Evolutionary conservation across 2,113 vertebrate genomes (phyloP), one percentile per base, ranked within the genome.

Genomic region (Alligator mississippiensis): DNA sequence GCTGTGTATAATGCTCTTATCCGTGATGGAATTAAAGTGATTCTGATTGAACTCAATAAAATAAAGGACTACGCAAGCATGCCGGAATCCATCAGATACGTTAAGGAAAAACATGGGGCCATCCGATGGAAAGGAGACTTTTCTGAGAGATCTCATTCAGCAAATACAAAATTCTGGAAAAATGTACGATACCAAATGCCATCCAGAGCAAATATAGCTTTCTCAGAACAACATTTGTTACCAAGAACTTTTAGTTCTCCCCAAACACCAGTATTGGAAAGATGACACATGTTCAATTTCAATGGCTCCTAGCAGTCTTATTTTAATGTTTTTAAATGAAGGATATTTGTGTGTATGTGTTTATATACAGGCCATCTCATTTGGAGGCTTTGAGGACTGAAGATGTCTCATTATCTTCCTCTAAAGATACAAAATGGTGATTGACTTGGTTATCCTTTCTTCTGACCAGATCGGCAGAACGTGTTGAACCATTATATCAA

Each of bases 131-230:
- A 97, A 91, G 96, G 96, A 74, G 78, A 92, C n/a, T 84, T 96
- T 25, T 90, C 72, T 54, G 93, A 93, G 58, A 91, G 76, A 21
- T 54, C 92, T 3, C 94, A 95, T 5, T 94, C 96, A 54, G 95
- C 95, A 60, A 98, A 98, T 81, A 95, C 97, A 85, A 97, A 66
- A 74, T 99, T 99, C 94, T 99, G 99, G 99, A 99, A 98, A 90
- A 97, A 98, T 14, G 90, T 99, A 27, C 96, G 98, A 62, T 99
- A 98, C 88, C 93, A 97, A 28, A 99, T 99, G 99, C 99, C 99
- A 7, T 85, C 77, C 18, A 96, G 87, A 61, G 80, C 10, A 19
- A 88, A 6, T 30, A 17, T n/a, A 1, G 62, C 15, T 86, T 58
- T 75, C 5, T 60, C 84, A n/a, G 80, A 82, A 61, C 75, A 34